phyloP scores from a whole-genome alignment of 2,888 invertebrate genomes.

The Synanthedon tipuliformis region DNA sequence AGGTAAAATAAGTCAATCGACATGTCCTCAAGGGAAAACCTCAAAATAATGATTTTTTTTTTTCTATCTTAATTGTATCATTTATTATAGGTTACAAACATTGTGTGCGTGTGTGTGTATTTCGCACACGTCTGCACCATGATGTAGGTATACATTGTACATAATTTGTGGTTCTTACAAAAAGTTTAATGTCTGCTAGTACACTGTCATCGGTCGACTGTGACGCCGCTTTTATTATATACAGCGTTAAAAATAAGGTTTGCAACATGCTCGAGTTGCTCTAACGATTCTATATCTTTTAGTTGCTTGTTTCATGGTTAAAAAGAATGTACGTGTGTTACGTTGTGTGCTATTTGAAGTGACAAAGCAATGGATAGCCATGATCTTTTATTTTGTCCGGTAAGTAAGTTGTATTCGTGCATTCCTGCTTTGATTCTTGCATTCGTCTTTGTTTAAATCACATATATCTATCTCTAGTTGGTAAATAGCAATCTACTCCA shows the following conservation, averaged over 20 bases:
- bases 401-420: slow-evolving; percentile 6
- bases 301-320: slow-evolving; percentile 17
- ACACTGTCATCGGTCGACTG: not conserved
- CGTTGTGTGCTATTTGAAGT: slow-evolving; percentile 1
- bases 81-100: not conserved
- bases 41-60: too few relatives aligned
- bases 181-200: not conserved
- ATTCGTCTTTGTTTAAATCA: too few relatives aligned
- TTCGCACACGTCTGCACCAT: not conserved
- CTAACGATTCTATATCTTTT: slow-evolving; percentile 26
- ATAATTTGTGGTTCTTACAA: not conserved
- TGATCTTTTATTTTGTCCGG: slow-evolving; percentile 19
- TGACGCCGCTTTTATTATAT: slow-evolving; percentile 13
- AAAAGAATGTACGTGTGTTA: slow-evolving; percentile 15
- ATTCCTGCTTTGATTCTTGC: too few relatives aligned
- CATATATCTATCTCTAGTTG: too few relatives aligned
- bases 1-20: too few relatives aligned
- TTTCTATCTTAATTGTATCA: too few relatives aligned
- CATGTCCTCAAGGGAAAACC: too few relatives aligned
- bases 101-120: not conserved
- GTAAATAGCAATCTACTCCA: too few relatives aligned
- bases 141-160: not conserved
- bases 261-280: slow-evolving; percentile 19
- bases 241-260: slow-evolving; percentile 21
- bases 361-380: slow-evolving; percentile 20